phyloP scores from a whole-genome alignment of 1,140 invertebrate genomes.

The Papilio polyxenes region DNA sequence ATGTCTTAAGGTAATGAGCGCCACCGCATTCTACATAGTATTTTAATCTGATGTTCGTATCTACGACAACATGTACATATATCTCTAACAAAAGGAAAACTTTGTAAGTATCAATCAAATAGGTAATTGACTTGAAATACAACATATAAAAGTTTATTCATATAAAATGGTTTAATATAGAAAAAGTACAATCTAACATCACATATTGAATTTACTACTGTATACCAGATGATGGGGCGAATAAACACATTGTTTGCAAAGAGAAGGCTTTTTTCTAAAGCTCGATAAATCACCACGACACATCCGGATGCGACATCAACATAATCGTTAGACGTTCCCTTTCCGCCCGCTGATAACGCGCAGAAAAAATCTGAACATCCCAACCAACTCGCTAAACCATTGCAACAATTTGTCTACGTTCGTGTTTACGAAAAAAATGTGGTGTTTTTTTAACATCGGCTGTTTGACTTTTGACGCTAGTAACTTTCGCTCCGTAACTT shows the following conservation, averaged over 20 bases:
- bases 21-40: not conserved
- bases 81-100: not conserved
- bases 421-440: not conserved
- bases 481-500: not conserved
- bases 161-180: not conserved
- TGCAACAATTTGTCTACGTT: constrained; percentile 25
- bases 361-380: not conserved
- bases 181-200: not conserved
- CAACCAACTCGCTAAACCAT: not conserved
- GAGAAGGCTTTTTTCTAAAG: constrained; percentile 22
- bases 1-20: constrained; percentile 9
- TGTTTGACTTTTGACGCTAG: not conserved
- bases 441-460: not conserved
- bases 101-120: not conserved
- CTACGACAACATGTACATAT: not conserved
- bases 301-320: constrained; percentile 20
- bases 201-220: not conserved
- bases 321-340: constrained; percentile 28
- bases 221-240: not conserved
- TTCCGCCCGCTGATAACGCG: constrained; percentile 14
- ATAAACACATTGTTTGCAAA: constrained; percentile 18
- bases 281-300: constrained; percentile 23
- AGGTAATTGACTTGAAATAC: not conserved
- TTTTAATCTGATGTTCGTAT: not conserved
- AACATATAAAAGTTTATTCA: not conserved